Base-by-base conservation (phyloP, 2,113 vertebrate species). In the Potamarius usumacintae region DNA sequence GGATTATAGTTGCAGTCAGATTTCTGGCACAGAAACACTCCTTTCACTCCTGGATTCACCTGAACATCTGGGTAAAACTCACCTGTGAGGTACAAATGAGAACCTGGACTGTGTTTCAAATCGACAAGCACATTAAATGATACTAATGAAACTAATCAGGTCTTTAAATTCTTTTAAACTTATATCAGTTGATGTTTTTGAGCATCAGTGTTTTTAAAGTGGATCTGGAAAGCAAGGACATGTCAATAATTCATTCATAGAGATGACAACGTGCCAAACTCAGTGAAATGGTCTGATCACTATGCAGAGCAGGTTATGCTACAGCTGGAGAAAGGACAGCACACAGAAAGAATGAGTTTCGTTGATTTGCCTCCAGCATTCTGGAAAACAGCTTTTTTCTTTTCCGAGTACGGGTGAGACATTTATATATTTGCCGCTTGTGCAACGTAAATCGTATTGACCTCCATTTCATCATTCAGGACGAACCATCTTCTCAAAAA, bases 141-240 rank as follows among this genome's bases (percentile, higher is more conserved):
- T 27, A 58, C 18, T 58, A 34, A 80, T 20, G 53, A 58, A 57
- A 79, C 12, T 53, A 74, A 25, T 12, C 57, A 11, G 30, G 17
- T 60, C 57, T 62, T 62, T 62, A 62, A 82, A 9, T 60, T 30
- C 18, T 8, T 82, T 82, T 65, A 65, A 63, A 83, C 7, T 1
- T 6, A 42, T 42, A 81, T 11, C 55, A 22, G 11, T 12, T 27
- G 22, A 48, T 22, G 88, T 90, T 92, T 42, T 90, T 87, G 90
- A 65, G 86, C 86, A 86, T 86, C 89, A 86, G 79, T 84, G 89
- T 87, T 84, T 85, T 77, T 89, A 67, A 92, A 93, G 90, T 86
- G 83, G 85, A 83, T 90, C 86, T 90, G 86, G 88, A 91, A 93
- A 87, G 89, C n/a, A 86, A 86, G 89, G 89, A 79, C 85, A 67